A percentile compares a stretch with the other conserved stretches of the same genome.
These are phyloP conservation scores for Pteria penguin DNA, from an alignment of 2,888 invertebrate species.

Conservation along the genomic window DNA sequence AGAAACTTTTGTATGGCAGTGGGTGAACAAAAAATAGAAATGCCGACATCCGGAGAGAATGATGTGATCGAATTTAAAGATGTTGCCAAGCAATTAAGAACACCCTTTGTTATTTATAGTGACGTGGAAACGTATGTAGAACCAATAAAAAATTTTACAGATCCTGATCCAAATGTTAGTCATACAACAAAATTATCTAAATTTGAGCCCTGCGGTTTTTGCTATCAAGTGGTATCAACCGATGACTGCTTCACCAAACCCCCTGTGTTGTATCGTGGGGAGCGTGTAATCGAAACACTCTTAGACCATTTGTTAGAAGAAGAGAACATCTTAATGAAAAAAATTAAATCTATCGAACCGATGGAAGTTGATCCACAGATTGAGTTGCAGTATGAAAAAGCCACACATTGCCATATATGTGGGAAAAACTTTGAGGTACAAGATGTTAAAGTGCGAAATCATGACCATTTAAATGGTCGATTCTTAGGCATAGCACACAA, in stretches of 20 bases:
- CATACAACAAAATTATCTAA: constrained; percentile 5
- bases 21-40: constrained; percentile 1
- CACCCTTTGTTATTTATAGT: not conserved
- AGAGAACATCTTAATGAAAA: not conserved
- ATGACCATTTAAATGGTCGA: constrained; percentile 16
- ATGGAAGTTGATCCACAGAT: not conserved
- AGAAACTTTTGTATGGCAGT: not conserved
- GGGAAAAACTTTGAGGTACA: not conserved
- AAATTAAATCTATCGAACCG: not conserved
- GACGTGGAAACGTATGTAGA: no score
- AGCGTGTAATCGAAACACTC: constrained; percentile 3
- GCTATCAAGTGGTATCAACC: constrained; percentile 18
- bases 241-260: constrained; percentile 2
- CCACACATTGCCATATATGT: constrained; percentile 18
- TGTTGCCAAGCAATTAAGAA: constrained; percentile 3
- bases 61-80: constrained; percentile 13
- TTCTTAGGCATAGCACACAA: not conserved
- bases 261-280: constrained; percentile 13
- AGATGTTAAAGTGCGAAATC: constrained; percentile 14
- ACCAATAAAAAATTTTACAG: no score
- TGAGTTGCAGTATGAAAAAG: constrained; percentile 5
- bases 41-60: not conserved
- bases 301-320: not conserved
- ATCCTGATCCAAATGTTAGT: constrained; percentile 4
- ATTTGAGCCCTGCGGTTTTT: constrained; percentile 24